Conservation (phyloP, 2,888 invertebrate genomes). For the Xylocampa areola region DNA sequence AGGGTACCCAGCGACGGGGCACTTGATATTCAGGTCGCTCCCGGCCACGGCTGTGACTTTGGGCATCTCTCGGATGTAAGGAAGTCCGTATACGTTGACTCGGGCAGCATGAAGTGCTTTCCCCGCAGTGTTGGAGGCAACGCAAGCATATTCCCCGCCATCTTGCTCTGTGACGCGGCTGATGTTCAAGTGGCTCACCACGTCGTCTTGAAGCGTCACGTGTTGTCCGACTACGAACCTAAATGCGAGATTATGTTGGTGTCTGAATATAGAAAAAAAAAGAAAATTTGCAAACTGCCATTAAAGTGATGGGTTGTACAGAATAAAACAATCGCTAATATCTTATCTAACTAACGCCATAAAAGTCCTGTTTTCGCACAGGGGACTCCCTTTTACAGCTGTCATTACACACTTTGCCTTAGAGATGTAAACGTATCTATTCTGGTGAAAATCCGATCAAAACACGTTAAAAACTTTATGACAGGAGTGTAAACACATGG, state of each 20-base stretch:
- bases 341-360: conserved; percentile 1
- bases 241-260: conserved; percentile 52
- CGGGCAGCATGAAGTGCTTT: conserved; percentile 94
- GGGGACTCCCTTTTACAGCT: conserved; percentile 22
- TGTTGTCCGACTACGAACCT: conserved; percentile 97
- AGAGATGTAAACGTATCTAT: conserved; percentile 27
- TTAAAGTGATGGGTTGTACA: conserved; percentile 13
- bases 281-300: conserved; percentile 25
- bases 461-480: conserved; percentile 48
- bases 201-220: conserved; percentile 97
- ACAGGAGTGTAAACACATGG: conserved; percentile 28
- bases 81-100: conserved; percentile 96
- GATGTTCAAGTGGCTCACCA: conserved; percentile 97
- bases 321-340: background rate
- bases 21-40: conserved; percentile 95
- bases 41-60: conserved; percentile 96
- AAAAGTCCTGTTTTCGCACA: conserved; percentile 20
- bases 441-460: conserved; percentile 38
- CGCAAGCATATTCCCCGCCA: conserved; percentile 96
- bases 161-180: conserved; percentile 96
- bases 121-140: conserved; percentile 95
- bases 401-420: conserved; percentile 23
- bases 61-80: conserved; percentile 96
- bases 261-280: conserved; percentile 41
- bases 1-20: conserved; percentile 97